These are phyloP conservation scores for Cyanocitta stelleri DNA, from an alignment of 2,113 vertebrate species.

Conservation along the genomic window DNA sequence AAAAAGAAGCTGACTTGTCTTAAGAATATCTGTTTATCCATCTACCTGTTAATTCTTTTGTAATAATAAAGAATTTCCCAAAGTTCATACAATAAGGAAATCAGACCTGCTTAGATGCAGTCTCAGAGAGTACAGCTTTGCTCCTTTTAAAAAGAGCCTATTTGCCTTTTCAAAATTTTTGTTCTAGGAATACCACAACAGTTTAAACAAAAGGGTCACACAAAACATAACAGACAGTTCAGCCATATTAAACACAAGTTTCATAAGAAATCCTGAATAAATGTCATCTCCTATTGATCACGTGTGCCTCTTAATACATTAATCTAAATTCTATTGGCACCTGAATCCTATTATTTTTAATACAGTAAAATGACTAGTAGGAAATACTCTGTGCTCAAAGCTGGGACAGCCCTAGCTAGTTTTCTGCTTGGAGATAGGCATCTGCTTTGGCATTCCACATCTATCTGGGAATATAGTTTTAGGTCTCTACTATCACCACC, in stretches of 20 bases:
- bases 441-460: not conserved
- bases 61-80: not conserved
- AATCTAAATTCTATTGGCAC: not conserved
- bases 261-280: constrained; percentile 3
- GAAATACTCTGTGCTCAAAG: not conserved
- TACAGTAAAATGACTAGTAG: not conserved
- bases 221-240: not conserved
- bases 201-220: not conserved
- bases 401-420: not conserved
- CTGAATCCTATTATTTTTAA: not conserved
- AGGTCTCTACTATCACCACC: not conserved
- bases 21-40: not conserved
- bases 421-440: not conserved
- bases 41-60: not conserved
- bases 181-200: not conserved
- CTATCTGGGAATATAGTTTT: not conserved
- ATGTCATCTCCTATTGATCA: not conserved
- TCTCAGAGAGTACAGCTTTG: not conserved
- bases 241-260: not conserved
- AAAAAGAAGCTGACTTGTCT: not conserved
- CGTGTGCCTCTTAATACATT: not conserved
- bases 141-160: not conserved
- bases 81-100: not conserved
- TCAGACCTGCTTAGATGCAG: not conserved
- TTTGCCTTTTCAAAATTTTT: not conserved